A percentile compares a stretch with the other conserved stretches of the same genome.
These are phyloP conservation scores for Diaphora mendica DNA, from an alignment of 2,888 invertebrate genomes.

Conservation along the genomic window DNA sequence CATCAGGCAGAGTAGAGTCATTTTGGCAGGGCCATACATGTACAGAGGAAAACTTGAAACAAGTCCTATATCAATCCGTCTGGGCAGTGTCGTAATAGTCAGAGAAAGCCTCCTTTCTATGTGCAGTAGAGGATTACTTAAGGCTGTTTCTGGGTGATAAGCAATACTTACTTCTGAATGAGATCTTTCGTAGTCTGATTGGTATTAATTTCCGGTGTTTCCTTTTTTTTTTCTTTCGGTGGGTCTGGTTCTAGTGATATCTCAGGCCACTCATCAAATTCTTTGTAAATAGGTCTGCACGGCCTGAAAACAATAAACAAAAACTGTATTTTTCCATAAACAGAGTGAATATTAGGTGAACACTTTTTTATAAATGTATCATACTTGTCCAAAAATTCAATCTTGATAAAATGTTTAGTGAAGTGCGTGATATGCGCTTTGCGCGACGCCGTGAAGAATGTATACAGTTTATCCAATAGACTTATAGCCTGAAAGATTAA, in stretches of 20 bases:
- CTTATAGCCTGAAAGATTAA: constrained; percentile 87
- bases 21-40: too few species aligned
- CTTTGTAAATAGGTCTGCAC: constrained; percentile 88
- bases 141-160: neutral
- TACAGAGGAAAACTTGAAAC: too few species aligned
- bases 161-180: constrained; percentile 69
- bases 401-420: constrained; percentile 90
- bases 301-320: constrained; percentile 70
- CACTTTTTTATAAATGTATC: constrained; percentile 61
- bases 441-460: constrained; percentile 82
- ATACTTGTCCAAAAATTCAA: constrained; percentile 90
- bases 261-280: constrained; percentile 88
- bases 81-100: too few species aligned
- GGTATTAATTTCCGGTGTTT: constrained; percentile 61
- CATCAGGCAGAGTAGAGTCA: too few species aligned
- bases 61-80: too few species aligned
- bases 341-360: constrained; percentile 43
- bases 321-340: constrained; percentile 23
- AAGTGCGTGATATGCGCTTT: constrained; percentile 88
- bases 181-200: constrained; percentile 55
- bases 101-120: too few species aligned
- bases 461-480: constrained; percentile 89
- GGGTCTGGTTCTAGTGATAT: constrained; percentile 80
- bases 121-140: too few species aligned
- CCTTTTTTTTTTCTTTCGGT: constrained; percentile 72